Percentiles rank a stretch among this genome's conserved stretches.
These are phyloP conservation scores for Neodiprion fabricii DNA, from an alignment of 1,140 invertebrate genomes.

Conservation along the genomic window DNA sequence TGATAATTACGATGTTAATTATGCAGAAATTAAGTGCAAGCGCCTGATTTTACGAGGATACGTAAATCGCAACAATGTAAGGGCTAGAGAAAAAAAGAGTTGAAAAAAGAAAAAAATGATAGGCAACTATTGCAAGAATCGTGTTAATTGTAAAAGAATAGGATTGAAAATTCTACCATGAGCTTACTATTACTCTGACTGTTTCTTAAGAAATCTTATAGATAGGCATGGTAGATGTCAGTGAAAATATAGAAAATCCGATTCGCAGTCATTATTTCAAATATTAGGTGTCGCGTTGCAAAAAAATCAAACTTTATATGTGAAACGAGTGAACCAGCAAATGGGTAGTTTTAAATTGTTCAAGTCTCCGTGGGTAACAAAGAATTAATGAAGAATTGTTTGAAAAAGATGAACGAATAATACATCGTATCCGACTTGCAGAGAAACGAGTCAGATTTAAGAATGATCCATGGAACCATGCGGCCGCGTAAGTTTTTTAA, in stretches of 20 bases:
- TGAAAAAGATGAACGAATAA: background rate
- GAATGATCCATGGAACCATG: background rate
- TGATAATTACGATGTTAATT: background rate
- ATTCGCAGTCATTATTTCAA: background rate
- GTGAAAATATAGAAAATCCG: background rate
- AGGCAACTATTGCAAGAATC: conserved; percentile 3
- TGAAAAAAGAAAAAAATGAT: background rate
- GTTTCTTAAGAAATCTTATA: conserved; percentile 13
- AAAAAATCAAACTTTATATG: background rate
- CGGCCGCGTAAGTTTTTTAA: conserved; percentile 8
- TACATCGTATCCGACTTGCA: background rate
- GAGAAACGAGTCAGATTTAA: background rate
- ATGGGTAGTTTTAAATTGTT: background rate
- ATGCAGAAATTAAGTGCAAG: background rate
- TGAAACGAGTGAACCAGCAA: background rate
- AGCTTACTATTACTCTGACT: conserved; percentile 12
- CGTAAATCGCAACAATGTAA: conserved; percentile 18
- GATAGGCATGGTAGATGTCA: background rate
- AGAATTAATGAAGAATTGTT: background rate
- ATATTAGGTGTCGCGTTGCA: background rate
- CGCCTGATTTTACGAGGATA: background rate
- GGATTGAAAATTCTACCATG: conserved; percentile 15
- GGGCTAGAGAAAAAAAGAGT: conserved; percentile 15
- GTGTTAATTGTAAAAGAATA: conserved; percentile 14
- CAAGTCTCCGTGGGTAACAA: background rate